Conservation (phyloP, 64 coral and sea anemone species). For the Montipora efflorescens region DNA sequence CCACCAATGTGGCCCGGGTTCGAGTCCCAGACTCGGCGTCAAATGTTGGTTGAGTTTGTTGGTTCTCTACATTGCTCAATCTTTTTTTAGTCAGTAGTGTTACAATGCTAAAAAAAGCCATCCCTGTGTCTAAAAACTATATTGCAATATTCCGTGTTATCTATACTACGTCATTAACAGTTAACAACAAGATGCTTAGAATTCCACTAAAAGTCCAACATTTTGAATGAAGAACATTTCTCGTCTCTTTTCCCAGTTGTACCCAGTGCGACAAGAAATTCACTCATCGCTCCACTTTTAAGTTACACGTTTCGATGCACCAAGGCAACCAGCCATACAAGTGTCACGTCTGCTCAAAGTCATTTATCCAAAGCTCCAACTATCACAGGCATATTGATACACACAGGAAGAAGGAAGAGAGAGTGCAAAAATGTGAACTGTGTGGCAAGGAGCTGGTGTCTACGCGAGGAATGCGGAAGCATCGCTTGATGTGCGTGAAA, state of each 20-base stretch:
- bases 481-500: conserved; percentile 31
- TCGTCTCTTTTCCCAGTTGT: conserved; percentile 37
- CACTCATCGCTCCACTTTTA: conserved; percentile 70
- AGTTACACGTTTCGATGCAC: conserved; percentile 68
- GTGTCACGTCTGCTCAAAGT: conserved; percentile 70
- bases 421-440: conserved; percentile 76
- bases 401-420: conserved; percentile 77
- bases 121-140: no score
- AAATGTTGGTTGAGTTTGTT: no score
- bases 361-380: conserved; percentile 72
- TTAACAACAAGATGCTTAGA: no score
- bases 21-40: no score
- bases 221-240: neutral
- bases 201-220: no score
- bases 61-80: no score
- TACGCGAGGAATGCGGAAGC: conserved; percentile 35
- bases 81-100: no score
- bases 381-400: conserved; percentile 65
- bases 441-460: conserved; percentile 74
- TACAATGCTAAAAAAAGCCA: no score
- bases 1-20: no score
- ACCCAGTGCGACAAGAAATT: conserved; percentile 73
- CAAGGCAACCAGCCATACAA: conserved; percentile 67
- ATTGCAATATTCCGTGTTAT: no score
- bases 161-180: no score